Conservation (phyloP, 2,113 vertebrate genomes). For the Paramormyrops kingsleyae region DNA sequence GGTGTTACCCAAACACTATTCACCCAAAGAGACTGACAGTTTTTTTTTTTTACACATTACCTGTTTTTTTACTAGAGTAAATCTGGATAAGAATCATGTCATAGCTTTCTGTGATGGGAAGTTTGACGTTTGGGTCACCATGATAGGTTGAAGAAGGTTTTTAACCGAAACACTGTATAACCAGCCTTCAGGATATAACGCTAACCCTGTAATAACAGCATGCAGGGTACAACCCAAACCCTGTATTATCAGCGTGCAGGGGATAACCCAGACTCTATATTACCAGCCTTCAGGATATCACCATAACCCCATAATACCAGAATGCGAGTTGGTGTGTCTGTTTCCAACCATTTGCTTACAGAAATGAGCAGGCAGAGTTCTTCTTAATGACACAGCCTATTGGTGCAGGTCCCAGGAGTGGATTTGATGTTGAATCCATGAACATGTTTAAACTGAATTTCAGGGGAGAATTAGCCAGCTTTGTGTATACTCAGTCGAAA, state of each 20-base stretch:
- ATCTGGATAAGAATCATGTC: neutral
- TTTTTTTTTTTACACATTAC: neutral
- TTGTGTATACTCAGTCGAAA: neutral
- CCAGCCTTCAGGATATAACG: neutral
- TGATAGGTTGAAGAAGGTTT: neutral
- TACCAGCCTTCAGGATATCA: neutral
- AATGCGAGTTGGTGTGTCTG: neutral
- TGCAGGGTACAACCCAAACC: neutral
- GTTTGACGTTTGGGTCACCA: neutral
- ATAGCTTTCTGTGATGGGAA: neutral
- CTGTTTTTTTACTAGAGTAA: neutral
- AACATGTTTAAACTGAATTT: neutral
- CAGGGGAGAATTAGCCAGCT: neutral
- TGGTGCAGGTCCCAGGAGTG: neutral
- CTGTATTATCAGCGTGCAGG: neutral
- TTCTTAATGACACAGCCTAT: neutral
- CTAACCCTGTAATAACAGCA: neutral
- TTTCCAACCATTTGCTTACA: neutral
- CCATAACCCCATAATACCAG: neutral
- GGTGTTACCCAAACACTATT: neutral
- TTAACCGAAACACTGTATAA: neutral
- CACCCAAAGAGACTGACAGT: neutral
- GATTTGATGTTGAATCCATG: neutral
- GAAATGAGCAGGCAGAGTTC: neutral
- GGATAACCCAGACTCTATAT: neutral